Conservation (phyloP, 2,113 vertebrate genomes). For the Ellobius talpinus region DNA sequence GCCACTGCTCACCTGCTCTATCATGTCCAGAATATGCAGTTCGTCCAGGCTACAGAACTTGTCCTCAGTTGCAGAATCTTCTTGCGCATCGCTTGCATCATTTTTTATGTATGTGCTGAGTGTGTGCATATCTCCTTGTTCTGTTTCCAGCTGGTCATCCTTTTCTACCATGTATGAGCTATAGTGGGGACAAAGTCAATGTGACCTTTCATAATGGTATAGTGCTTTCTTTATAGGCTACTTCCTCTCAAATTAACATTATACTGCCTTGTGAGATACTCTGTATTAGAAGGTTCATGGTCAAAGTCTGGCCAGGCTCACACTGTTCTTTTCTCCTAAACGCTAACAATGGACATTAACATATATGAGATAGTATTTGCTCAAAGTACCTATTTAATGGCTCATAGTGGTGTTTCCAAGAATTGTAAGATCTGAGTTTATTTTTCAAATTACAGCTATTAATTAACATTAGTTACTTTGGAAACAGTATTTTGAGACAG, state of each 20-base stretch:
- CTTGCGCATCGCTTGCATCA: slow-evolving; percentile 66
- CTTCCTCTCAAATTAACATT: slow-evolving; percentile 34
- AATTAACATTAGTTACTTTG: slow-evolving; percentile 37
- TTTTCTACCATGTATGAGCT: slow-evolving; percentile 63
- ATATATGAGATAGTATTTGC: slow-evolving; percentile 20
- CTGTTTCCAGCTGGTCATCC: slow-evolving; percentile 62
- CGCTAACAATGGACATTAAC: slow-evolving; percentile 35
- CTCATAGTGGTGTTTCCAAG: slow-evolving; percentile 35
- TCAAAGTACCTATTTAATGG: background rate
- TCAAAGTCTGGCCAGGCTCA: slow-evolving; percentile 44
- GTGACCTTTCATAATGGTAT: slow-evolving; percentile 6
- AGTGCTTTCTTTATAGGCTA: slow-evolving; percentile 46
- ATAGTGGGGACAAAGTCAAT: slow-evolving; percentile 23
- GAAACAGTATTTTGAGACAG: slow-evolving; percentile 50
- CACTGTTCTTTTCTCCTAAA: background rate
- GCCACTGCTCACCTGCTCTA: slow-evolving; percentile 73
- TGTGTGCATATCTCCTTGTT: slow-evolving; percentile 27
- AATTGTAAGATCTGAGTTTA: slow-evolving; percentile 15
- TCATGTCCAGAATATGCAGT: slow-evolving; percentile 73
- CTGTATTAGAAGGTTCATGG: background rate
- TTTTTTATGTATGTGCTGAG: slow-evolving; percentile 47
- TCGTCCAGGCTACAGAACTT: slow-evolving; percentile 77
- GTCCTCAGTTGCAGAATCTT: slow-evolving; percentile 69
- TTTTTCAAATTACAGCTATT: slow-evolving; percentile 56
- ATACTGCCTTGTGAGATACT: background rate